phyloP scores from a whole-genome alignment of 1,140 invertebrate genomes.

The Stegodyphus mimosarum region DNA sequence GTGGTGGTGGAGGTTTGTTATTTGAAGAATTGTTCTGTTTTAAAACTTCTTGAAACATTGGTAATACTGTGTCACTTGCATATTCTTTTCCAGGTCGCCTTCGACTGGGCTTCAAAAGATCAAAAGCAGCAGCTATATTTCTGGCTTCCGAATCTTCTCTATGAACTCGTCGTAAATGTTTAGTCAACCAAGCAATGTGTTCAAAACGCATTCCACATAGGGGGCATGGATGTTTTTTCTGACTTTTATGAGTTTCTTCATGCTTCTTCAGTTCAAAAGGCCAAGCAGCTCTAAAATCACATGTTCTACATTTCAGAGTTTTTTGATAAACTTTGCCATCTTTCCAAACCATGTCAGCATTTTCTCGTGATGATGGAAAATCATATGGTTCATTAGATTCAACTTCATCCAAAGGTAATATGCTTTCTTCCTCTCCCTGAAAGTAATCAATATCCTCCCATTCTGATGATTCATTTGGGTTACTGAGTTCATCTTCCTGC shows the following conservation, averaged over 20 bases:
- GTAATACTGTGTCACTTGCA: constrained; percentile 31
- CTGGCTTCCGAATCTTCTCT: constrained; percentile 52
- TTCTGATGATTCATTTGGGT: background rate
- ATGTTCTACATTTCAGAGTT: constrained; percentile 70
- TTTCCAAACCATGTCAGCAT: constrained; percentile 69
- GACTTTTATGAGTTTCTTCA: constrained; percentile 58
- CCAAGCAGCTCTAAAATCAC: constrained; percentile 72
- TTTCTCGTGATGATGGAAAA: constrained; percentile 14
- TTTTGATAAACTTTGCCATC: constrained; percentile 70
- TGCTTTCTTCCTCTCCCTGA: constrained; percentile 1
- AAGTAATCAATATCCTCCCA: constrained; percentile 11
- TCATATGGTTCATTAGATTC: background rate
- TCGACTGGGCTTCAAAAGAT: constrained; percentile 39
- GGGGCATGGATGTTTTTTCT: constrained; percentile 60
- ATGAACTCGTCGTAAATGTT: constrained; percentile 57
- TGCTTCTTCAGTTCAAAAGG: constrained; percentile 72
- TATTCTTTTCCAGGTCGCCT: constrained; percentile 31
- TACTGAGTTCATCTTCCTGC: constrained; percentile 1
- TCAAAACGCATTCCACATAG: constrained; percentile 61
- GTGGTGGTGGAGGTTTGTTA: background rate
- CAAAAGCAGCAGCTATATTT: constrained; percentile 53
- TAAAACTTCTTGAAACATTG: constrained; percentile 44
- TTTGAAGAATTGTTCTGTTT: constrained; percentile 17
- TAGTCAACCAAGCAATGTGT: constrained; percentile 50
- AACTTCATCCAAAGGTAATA: constrained; percentile 16